Percentiles rank a stretch among this genome's conserved stretches.
Evolutionary conservation across 2,113 vertebrate species (phyloP).

Genomic region (Camelus dromedarius): DNA sequence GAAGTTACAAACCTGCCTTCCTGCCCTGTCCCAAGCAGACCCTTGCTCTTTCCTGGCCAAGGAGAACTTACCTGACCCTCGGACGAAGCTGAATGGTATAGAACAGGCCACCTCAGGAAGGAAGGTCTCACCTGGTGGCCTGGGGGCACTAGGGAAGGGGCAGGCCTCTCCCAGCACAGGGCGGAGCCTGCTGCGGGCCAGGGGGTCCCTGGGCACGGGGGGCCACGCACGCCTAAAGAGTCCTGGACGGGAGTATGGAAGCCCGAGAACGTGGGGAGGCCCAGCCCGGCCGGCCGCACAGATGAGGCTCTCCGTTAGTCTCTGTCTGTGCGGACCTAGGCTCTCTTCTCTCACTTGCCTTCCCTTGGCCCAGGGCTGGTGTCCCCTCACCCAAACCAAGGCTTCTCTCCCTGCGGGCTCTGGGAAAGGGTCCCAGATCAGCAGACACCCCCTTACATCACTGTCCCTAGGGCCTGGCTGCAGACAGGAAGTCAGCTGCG

Average conservation of each 20-base stretch:
- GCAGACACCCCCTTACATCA: neutral
- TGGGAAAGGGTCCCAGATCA: neutral
- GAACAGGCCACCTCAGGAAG: neutral
- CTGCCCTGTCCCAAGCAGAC: neutral
- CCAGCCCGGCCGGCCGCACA: neutral
- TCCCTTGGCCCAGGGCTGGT: accelerated
- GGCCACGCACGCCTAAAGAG: neutral
- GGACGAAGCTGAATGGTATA: accelerated
- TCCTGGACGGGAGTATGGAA: neutral
- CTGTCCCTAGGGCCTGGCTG: neutral
- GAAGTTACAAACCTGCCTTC: neutral
- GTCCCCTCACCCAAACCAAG: neutral
- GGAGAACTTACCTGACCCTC: neutral
- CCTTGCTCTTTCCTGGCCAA: neutral
- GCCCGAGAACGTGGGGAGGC: neutral
- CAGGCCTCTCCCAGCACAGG: neutral
- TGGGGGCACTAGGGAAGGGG: neutral
- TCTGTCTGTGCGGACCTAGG: accelerated
- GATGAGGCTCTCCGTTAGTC: neutral
- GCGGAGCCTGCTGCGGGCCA: neutral
- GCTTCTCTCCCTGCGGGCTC: neutral
- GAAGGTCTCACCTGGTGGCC: neutral
- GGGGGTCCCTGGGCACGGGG: neutral
- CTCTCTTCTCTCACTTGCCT: neutral
- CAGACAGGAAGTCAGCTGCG: neutral